These are phyloP conservation scores for Drosophila gunungcola DNA, from an alignment of 1,140 invertebrate species.

Conservation along the genomic window DNA sequence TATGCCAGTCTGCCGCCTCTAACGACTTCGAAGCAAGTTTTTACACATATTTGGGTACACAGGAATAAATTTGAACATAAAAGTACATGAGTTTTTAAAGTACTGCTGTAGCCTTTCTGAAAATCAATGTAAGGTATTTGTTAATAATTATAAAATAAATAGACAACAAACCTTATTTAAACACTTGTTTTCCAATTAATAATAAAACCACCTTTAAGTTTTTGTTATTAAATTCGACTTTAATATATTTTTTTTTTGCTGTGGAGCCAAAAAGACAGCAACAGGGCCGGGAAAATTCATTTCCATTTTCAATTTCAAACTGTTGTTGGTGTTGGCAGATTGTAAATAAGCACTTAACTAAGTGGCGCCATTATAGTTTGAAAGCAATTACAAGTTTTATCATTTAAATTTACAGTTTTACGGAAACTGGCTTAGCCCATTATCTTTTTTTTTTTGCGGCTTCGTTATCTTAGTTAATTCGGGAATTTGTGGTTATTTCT, in stretches of 20 bases:
- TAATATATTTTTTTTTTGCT: neutral
- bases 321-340: slow-evolving; percentile 39
- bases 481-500: slow-evolving; percentile 24
- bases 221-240: neutral
- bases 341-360: slow-evolving; percentile 32
- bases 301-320: slow-evolving; percentile 11
- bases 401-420: slow-evolving; percentile 4
- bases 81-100: too few relatives aligned
- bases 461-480: slow-evolving; percentile 4
- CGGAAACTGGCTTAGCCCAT: neutral
- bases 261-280: neutral
- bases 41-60: neutral
- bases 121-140: too few relatives aligned
- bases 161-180: too few relatives aligned
- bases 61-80: neutral
- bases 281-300: neutral
- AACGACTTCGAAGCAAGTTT: slow-evolving; percentile 5
- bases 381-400: slow-evolving; percentile 2
- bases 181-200: too few relatives aligned
- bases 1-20: slow-evolving; percentile 23
- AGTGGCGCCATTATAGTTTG: slow-evolving; percentile 21
- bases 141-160: too few relatives aligned
- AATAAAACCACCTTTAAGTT: neutral
- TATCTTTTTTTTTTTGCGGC: slow-evolving; percentile 5
- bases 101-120: too few relatives aligned